Base-by-base conservation (phyloP, 2,113 vertebrate genomes). In the Labrus mixtus region DNA sequence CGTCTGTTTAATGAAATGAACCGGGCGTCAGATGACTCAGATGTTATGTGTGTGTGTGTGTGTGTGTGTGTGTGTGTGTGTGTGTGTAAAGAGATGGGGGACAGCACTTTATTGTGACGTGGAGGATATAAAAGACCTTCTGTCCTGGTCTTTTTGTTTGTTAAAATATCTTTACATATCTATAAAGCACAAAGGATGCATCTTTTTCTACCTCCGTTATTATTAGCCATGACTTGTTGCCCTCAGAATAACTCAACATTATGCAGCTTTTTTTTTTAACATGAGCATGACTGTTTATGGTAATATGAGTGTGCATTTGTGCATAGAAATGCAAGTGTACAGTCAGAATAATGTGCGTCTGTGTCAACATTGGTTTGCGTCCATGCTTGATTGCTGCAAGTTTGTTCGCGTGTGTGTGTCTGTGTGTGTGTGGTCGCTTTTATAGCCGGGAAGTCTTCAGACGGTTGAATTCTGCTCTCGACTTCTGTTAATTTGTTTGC, bases 1-100 rank as follows among this genome's bases (percentile, higher is more conserved):
- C n/a, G 3, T 88, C 68, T 37, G 33, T 79, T 82, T 88, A 84
- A 89, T 88, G 57, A 89, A 82, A 59, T 65, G 53, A 79, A 70
- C 57, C 46, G 16, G 16, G 37, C 62, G 8, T 60, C 50, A 54
- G 43, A 81, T 77, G 83, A 88, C 66, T 85, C 70, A 36, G 39
- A 58, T 60, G 33, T 37, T 56, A 46, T 50, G 65, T 68, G 22
- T 51, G 63, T 51, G 29, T 33, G 29, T 33, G 51, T 45, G 61
- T 60, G 45, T 41, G 65, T 68, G 22, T 51, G 63, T 51, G 29
- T 50, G 65, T 68, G 22, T 51, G 63, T 51, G 29, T 33, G 29
- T 33, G 51, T 45, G 61, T 60, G 45, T 41, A 22, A 53, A 66
- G 10, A 45, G 20, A 71, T 74, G n/a, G 53, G 58, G 63, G 59